phyloP scores from a whole-genome alignment of 2,888 invertebrate species.

The Tachina grossa region DNA sequence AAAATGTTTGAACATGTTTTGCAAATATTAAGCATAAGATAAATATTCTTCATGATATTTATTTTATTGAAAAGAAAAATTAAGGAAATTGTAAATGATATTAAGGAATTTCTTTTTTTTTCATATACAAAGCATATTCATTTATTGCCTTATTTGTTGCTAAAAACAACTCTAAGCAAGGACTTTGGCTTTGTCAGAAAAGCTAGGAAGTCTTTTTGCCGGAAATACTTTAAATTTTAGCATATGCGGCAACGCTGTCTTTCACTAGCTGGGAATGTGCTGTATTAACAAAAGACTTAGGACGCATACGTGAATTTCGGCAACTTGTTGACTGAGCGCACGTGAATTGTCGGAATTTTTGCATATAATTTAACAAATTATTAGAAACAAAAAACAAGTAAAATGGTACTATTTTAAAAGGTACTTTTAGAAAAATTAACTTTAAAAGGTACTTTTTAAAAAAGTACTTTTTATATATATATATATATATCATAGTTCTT shows the following conservation, averaged over 20 bases:
- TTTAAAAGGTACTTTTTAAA: too few relatives aligned
- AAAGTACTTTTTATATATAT: too few relatives aligned
- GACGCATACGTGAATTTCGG: background rate
- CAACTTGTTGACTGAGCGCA: too few relatives aligned
- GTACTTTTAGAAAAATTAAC: too few relatives aligned
- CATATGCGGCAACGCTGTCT: background rate
- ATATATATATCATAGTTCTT: too few relatives aligned
- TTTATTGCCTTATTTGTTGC: slow-evolving; percentile 10
- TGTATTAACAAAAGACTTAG: slow-evolving; percentile 12
- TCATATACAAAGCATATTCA: background rate
- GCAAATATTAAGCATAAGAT: slow-evolving; percentile 44
- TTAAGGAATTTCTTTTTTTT: slow-evolving; percentile 1
- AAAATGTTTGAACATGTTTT: slow-evolving; percentile 54
- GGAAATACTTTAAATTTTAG: background rate
- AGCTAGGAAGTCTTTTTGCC: slow-evolving; percentile 1
- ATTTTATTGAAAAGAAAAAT: slow-evolving; percentile 1
- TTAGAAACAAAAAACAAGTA: background rate
- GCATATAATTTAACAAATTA: too few relatives aligned
- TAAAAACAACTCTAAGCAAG: background rate
- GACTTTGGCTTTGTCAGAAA: background rate
- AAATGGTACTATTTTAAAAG: background rate
- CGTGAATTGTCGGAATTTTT: too few relatives aligned
- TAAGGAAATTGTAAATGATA: slow-evolving; percentile 10
- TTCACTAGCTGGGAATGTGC: too few relatives aligned
- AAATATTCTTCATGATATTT: slow-evolving; percentile 43